Evolutionary conservation across 2,888 invertebrate species (phyloP), one percentile per base, ranked within the genome.

Genomic region (Hydropsyche betteni): DNA sequence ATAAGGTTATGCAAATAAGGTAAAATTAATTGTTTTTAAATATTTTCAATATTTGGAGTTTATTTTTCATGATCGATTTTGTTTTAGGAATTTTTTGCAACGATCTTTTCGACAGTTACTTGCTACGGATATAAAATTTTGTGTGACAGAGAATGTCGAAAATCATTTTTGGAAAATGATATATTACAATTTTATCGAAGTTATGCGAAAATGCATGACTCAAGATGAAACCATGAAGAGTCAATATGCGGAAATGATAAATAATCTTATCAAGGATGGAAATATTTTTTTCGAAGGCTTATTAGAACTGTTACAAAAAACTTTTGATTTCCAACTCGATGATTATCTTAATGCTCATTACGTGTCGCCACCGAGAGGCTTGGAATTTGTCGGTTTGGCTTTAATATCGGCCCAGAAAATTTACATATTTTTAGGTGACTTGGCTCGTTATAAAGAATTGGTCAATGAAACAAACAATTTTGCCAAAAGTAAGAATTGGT

Each of bases 151-250:
- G 82, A 95, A 96, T 82, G 91, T 96, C 7, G 97, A 97, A 82
- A 93, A 94, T 81, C 92, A 94, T 82, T 91, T 97, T 84, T 97
- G 97, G 97, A 96, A 96, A 84, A 90, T 95, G 78, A 88, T 95
- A 4, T 97, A 94, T 84, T 94, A 97, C 83, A 93, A 93, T 83
- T 91, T 95, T 79, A 95, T 97, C 80, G 96, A 97, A 84, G 88
- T 92, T 80, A 86, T 95, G 80, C 88, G 95, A 80, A 93, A 92
- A 83, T 90, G 89, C 79, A 89, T 91, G 81, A 83, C 85, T 0
- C 88, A 91, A 81, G 89, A 90, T 80, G 83, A 89, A 0, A 88
- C 90, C 0, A 89, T 90, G 77, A 91, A 91, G 78, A 89, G 90
- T 14, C 88, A 90, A 80, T 90, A 91, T 80, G 92, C 91, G 78